Conservation (phyloP, 2,888 invertebrate species). For the Stenichneumon culpator region DNA sequence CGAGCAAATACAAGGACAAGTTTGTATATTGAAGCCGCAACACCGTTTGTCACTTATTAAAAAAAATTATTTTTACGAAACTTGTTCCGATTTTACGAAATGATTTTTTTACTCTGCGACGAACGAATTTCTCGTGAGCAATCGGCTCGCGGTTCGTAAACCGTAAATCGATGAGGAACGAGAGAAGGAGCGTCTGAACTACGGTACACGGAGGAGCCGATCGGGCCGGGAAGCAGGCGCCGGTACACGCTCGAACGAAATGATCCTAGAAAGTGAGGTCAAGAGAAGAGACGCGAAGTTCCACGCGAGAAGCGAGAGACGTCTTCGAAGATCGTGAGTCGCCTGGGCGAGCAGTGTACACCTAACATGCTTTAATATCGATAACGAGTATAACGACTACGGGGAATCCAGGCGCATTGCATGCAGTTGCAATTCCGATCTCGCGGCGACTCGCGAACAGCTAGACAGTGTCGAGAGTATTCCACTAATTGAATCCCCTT, state of each 20-base stretch:
- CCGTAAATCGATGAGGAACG: neutral
- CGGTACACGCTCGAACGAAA: conserved; percentile 70
- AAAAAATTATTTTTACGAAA: too few relatives aligned
- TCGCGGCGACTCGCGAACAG: conserved; percentile 25
- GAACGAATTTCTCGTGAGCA: neutral
- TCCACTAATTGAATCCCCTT: conserved; percentile 59
- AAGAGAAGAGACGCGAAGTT: conserved; percentile 71
- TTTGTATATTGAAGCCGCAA: too few relatives aligned
- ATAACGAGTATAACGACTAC: conserved; percentile 66
- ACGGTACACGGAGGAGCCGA: conserved; percentile 43
- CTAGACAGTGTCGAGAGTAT: conserved; percentile 29
- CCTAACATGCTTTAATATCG: conserved; percentile 57
- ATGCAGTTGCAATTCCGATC: conserved; percentile 54
- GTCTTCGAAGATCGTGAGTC: conserved; percentile 65
- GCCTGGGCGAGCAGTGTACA: conserved; percentile 12
- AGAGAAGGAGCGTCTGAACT: conserved; percentile 12
- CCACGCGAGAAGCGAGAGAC: conserved; percentile 58
- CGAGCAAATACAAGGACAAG: too few relatives aligned
- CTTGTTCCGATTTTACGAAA: too few relatives aligned
- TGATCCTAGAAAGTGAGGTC: conserved; percentile 80
- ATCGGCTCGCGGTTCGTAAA: neutral
- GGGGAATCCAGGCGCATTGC: conserved; percentile 46
- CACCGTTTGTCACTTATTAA: too few relatives aligned
- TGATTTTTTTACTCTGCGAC: neutral
- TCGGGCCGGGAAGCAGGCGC: conserved; percentile 72